phyloP scores from a whole-genome alignment of 1,140 invertebrate species.

The Megalonaias nervosa region DNA sequence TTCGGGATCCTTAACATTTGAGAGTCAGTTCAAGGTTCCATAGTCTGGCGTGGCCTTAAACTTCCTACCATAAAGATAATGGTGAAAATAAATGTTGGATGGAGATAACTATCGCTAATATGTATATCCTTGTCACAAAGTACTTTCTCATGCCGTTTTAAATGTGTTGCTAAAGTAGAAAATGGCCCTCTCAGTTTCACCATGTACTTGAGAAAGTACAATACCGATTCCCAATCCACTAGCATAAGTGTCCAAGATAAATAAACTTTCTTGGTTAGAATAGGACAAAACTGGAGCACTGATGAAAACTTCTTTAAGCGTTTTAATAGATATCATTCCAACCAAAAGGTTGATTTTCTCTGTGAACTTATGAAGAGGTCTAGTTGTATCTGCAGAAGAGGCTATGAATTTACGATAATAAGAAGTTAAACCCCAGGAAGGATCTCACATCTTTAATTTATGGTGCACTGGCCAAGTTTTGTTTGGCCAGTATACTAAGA shows the following conservation, averaged over 20 bases:
- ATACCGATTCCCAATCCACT: neutral
- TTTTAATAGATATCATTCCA: neutral
- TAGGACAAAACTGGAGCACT: too few relatives aligned
- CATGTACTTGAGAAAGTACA: too few relatives aligned
- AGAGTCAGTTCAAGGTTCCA: neutral
- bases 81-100: slow-evolving; percentile 1
- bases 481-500: neutral
- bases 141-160: neutral
- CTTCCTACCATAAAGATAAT: slow-evolving; percentile 6
- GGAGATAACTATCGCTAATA: neutral
- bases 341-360: neutral
- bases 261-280: neutral
- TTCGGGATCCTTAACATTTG: neutral
- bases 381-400: slow-evolving; percentile 11
- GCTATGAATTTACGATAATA: slow-evolving; percentile 22
- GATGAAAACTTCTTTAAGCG: too few relatives aligned
- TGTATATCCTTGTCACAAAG: neutral
- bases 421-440: slow-evolving; percentile 11
- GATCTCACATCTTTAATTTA: slow-evolving; percentile 3
- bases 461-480: neutral
- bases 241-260: slow-evolving; percentile 6
- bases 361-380: slow-evolving; percentile 15
- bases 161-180: too few relatives aligned
- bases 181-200: too few relatives aligned
- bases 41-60: neutral